phyloP scores from a whole-genome alignment of 2,797 vertebrate species.

The Centropyge bicolor region DNA sequence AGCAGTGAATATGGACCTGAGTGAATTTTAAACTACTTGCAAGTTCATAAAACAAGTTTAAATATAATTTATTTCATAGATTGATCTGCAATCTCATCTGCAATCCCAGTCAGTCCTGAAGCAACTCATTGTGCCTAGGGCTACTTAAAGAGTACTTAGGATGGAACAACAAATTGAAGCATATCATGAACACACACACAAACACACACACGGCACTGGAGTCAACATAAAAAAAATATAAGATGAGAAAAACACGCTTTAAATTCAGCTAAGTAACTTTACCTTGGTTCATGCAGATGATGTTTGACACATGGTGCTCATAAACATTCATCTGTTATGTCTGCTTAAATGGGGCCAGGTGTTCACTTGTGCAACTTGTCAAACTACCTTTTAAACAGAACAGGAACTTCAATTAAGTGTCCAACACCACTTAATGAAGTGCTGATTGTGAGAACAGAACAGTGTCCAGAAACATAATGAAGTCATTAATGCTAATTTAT shows the following conservation, averaged over 20 bases:
- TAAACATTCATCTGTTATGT: constrained; percentile 67
- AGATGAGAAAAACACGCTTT: constrained; percentile 14
- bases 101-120: constrained; percentile 29
- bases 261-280: constrained; percentile 34
- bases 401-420: constrained; percentile 82
- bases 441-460: constrained; percentile 74
- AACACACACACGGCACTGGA: neutral
- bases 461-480: constrained; percentile 79
- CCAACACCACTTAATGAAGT: constrained; percentile 80
- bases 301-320: constrained; percentile 55
- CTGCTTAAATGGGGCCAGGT: constrained; percentile 62
- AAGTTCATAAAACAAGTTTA: constrained; percentile 24
- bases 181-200: neutral
- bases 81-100: constrained; percentile 27
- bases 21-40: constrained; percentile 1
- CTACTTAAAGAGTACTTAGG: constrained; percentile 19
- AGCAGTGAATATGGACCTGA: neutral
- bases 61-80: constrained; percentile 27
- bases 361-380: constrained; percentile 72
- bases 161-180: constrained; percentile 15
- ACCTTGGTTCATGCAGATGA: constrained; percentile 30
- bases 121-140: constrained; percentile 38
- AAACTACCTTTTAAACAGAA: constrained; percentile 77
- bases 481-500: constrained; percentile 86
- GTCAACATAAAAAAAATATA: constrained; percentile 14